These are phyloP conservation scores for Capitulum mitella DNA, from an alignment of 2,888 invertebrate genomes.

Conservation along the genomic window DNA sequence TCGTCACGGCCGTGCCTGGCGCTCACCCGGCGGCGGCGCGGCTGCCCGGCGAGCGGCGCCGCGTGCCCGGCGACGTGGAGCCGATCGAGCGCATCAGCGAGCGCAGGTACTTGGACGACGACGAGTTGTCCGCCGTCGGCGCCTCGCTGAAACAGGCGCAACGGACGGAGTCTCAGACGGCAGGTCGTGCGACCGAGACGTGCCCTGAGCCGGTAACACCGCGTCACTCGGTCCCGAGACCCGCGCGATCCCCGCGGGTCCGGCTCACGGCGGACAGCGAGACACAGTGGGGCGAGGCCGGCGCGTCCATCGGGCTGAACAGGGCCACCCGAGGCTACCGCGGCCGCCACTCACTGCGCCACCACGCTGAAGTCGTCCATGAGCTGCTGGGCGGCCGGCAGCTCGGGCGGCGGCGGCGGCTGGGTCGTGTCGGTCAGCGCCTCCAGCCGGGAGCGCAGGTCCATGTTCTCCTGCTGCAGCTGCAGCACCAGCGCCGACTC, in stretches of 20 bases:
- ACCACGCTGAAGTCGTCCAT: slow-evolving; percentile 88
- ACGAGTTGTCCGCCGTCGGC: neutral
- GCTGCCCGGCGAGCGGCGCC: neutral
- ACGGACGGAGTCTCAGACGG: too few species aligned
- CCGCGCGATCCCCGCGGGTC: too few species aligned
- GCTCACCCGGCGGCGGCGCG: neutral
- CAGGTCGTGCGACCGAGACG: too few species aligned
- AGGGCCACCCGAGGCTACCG: too few species aligned
- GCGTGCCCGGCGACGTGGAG: slow-evolving; percentile 13
- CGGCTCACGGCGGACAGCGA: too few species aligned
- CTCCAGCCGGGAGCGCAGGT: slow-evolving; percentile 54
- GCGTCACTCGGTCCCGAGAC: too few species aligned
- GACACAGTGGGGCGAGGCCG: too few species aligned
- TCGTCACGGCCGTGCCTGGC: too few species aligned
- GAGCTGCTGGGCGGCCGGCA: slow-evolving; percentile 57
- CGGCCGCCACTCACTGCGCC: slow-evolving; percentile 56
- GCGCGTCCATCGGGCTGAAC: too few species aligned
- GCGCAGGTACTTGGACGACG: neutral
- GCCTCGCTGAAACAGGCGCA: slow-evolving; percentile 8
- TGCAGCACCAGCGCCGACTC: slow-evolving; percentile 70
- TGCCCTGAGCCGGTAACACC: too few species aligned
- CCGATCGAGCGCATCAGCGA: slow-evolving; percentile 12
- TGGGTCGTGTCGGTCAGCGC: slow-evolving; percentile 25
- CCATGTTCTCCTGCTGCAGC: slow-evolving; percentile 74
- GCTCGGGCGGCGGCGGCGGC: slow-evolving; percentile 26